These are phyloP conservation scores for Albula glossodonta DNA, from an alignment of 2,113 vertebrate species.

Conservation along the genomic window DNA sequence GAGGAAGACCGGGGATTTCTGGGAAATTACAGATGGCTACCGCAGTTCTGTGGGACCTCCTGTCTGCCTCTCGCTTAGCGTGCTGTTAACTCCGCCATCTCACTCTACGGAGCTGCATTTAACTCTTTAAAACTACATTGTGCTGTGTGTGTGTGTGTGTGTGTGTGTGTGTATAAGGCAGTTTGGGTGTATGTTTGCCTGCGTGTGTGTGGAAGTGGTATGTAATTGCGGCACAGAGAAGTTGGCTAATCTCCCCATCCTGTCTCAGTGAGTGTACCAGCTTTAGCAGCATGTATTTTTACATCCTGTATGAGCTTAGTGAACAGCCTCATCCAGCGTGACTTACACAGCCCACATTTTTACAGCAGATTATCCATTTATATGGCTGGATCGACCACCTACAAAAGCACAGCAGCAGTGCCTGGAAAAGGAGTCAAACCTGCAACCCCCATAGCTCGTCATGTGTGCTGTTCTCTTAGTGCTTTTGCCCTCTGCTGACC, in stretches of 20 bases:
- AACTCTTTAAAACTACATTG: neutral
- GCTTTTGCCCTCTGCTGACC: neutral
- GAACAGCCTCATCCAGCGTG: neutral
- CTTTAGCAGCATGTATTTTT: neutral
- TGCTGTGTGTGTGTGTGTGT: neutral
- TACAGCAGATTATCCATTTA: neutral
- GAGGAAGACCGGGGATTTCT: neutral
- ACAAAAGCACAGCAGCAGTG: neutral
- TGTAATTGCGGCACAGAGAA: neutral
- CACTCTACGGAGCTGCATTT: no score
- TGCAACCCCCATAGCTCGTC: neutral
- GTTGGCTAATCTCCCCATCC: neutral
- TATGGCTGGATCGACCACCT: neutral
- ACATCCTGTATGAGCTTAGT: neutral
- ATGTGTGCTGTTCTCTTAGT: neutral
- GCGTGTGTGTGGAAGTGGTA: neutral
- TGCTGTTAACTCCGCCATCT: no score
- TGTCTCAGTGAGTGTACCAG: neutral
- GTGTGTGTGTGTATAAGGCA: neutral
- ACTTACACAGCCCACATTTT: neutral
- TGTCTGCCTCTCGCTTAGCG: no score
- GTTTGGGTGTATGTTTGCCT: neutral
- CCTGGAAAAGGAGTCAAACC: neutral
- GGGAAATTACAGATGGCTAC: constrained; percentile 2
- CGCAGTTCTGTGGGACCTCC: neutral